Evolutionary conservation across 2,113 vertebrate genomes (phyloP).

Genomic region (Triplophysa rosa): DNA sequence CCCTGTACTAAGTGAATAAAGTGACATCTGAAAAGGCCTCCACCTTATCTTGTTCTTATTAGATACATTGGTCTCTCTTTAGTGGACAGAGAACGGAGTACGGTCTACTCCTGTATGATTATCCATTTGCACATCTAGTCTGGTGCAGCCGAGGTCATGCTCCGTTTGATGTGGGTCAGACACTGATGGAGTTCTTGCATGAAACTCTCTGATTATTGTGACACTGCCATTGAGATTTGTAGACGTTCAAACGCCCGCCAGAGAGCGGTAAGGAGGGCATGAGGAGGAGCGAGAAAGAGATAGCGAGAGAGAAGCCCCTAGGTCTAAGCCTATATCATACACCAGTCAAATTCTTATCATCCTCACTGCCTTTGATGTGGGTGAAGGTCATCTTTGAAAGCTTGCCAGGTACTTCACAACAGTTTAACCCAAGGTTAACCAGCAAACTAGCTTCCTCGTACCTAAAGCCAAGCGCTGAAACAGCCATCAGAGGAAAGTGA

Average conservation of each 20-base stretch:
- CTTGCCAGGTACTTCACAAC: conserved; percentile 39
- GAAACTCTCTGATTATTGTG: conserved; percentile 28
- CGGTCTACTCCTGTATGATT: background rate
- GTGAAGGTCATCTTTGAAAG: conserved; percentile 42
- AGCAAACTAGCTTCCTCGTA: conserved; percentile 13
- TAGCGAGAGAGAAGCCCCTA: conserved; percentile 18
- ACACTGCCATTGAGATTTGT: conserved; percentile 18
- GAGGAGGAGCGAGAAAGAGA: background rate
- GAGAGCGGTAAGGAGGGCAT: conserved; percentile 15
- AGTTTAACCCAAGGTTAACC: conserved; percentile 38
- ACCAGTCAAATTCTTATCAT: conserved; percentile 41
- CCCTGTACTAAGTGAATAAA: background rate
- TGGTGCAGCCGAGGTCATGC: background rate
- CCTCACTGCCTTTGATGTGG: conserved; percentile 36
- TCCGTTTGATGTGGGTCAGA: background rate
- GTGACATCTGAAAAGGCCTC: background rate
- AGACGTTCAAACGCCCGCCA: conserved; percentile 8
- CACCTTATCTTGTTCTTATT: background rate
- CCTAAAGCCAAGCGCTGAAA: background rate
- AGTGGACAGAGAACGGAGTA: background rate
- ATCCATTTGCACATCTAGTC: conserved; percentile 2
- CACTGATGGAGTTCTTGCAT: conserved; percentile 28
- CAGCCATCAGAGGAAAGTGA: too few relatives aligned
- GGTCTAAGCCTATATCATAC: conserved; percentile 28
- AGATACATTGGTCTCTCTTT: background rate